A percentile compares a stretch with the other conserved stretches of the same genome.
These are phyloP conservation scores for Bactericera cockerelli DNA, from an alignment of 1,140 invertebrate genomes.

Conservation along the genomic window DNA sequence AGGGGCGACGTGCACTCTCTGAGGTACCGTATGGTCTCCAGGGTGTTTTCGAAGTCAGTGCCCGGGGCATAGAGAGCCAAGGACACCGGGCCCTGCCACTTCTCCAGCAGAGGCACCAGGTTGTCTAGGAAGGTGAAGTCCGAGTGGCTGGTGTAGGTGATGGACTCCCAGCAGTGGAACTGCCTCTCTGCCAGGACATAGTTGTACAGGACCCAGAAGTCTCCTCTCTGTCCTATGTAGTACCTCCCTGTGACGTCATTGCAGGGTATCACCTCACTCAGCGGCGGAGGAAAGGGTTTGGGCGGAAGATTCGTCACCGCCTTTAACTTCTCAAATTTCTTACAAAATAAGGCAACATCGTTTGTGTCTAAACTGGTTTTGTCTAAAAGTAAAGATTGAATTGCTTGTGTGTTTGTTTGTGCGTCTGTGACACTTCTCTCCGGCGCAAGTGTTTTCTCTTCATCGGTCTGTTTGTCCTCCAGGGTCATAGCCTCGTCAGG, in stretches of 20 bases:
- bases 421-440: not conserved
- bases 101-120: constrained; percentile 59
- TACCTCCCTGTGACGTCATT: constrained; percentile 43
- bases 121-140: constrained; percentile 85
- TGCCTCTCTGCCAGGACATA: constrained; percentile 42
- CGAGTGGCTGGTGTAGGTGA: constrained; percentile 85
- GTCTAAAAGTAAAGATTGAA: constrained; percentile 8
- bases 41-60: constrained; percentile 38
- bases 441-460: not conserved
- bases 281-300: constrained; percentile 18
- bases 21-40: constrained; percentile 40
- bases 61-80: constrained; percentile 51
- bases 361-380: not conserved
- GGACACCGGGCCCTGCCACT: constrained; percentile 51
- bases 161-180: constrained; percentile 56
- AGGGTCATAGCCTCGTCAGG: not conserved
- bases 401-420: not conserved
- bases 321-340: not conserved
- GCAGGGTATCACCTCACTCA: constrained; percentile 40
- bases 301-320: constrained; percentile 27
- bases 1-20: constrained; percentile 39
- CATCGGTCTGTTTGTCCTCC: not conserved
- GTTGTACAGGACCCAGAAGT: constrained; percentile 81
- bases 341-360: constrained; percentile 4
- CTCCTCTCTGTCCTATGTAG: constrained; percentile 56